Percentiles rank a stretch among this genome's conserved stretches.
Conservation (phyloP, 2,113 vertebrate genomes). For the Vicugna pacos region DNA sequence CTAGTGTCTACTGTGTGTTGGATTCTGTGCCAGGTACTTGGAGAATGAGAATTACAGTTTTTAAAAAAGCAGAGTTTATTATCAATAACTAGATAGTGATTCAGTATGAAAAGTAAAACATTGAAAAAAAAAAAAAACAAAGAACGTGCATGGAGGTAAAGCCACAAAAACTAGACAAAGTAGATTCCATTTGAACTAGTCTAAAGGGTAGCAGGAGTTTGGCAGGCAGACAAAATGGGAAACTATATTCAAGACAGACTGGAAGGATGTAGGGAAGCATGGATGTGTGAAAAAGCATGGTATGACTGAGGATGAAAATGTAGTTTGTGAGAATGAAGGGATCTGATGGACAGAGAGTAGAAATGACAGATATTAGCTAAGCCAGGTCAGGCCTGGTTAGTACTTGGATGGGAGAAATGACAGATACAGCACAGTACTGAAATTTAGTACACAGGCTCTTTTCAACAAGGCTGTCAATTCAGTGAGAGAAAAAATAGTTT, state of each 20-base stretch:
- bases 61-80: neutral
- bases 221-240: neutral
- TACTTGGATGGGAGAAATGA: no score
- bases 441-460: neutral
- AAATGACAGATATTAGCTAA: neutral
- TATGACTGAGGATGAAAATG: neutral
- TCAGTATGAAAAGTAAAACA: slow-evolving; percentile 11
- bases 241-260: neutral
- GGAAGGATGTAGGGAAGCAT: neutral
- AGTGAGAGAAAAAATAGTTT: neutral
- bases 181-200: neutral
- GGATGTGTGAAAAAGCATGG: neutral
- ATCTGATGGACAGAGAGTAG: neutral
- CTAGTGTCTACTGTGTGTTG: neutral
- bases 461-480: neutral
- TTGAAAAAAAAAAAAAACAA: neutral
- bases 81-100: neutral
- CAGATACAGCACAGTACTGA: neutral
- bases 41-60: slow-evolving; percentile 39
- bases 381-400: no score
- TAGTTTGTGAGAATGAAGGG: neutral
- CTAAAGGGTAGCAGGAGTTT: neutral
- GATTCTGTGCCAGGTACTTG: neutral
- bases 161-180: neutral
- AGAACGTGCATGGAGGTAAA: neutral